Evolutionary conservation across 2,113 vertebrate genomes (phyloP).

Genomic region (Hassar affinis): DNA sequence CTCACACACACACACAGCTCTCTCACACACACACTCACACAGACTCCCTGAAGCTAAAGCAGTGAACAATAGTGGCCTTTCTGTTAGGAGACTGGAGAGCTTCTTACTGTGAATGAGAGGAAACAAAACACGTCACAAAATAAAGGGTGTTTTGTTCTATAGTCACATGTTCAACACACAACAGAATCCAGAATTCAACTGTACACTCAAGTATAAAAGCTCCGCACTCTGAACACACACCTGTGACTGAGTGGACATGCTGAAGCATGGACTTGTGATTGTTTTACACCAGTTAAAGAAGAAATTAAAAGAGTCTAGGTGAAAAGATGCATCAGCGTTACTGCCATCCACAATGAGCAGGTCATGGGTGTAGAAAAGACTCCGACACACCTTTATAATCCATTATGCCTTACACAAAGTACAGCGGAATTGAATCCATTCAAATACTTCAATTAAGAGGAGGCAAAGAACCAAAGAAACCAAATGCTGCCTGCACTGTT

Average conservation of each 20-base stretch:
- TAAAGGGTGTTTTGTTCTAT: conserved; percentile 20
- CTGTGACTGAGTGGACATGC: neutral
- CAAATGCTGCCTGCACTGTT: neutral
- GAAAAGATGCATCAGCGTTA: neutral
- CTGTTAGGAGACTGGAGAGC: conserved; percentile 51
- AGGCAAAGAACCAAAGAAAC: neutral
- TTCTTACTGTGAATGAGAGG: conserved; percentile 49
- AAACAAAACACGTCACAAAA: conserved; percentile 15
- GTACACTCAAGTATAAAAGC: conserved; percentile 12
- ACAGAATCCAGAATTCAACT: conserved; percentile 43
- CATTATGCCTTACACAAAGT: neutral
- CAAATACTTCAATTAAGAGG: neutral
- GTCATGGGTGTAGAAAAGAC: neutral
- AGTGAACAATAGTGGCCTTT: conserved; percentile 63
- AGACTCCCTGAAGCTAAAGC: conserved; percentile 48
- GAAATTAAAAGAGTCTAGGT: neutral
- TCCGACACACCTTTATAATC: neutral
- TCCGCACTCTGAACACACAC: neutral
- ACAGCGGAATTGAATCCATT: neutral
- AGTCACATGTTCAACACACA: conserved; percentile 21
- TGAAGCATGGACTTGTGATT: neutral
- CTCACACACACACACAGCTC: neutral
- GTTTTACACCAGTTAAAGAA: neutral
- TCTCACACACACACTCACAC: neutral
- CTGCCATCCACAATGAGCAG: neutral